phyloP scores from a whole-genome alignment of 2,888 invertebrate species.

The Tetragonisca angustula region DNA sequence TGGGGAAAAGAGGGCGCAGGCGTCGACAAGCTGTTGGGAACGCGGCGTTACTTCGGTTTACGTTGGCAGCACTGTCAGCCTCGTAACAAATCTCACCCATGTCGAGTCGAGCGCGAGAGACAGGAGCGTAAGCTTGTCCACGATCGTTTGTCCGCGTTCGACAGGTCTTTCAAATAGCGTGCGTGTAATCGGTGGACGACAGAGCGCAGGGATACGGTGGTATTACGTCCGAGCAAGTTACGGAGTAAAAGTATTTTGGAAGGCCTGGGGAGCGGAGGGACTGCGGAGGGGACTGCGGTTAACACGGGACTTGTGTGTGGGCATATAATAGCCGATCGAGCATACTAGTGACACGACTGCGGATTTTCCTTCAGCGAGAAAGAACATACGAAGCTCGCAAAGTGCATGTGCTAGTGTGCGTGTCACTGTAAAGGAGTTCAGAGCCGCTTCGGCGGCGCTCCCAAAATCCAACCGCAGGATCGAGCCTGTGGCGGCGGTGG shows the following conservation, averaged over 20 bases:
- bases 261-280: slow-evolving; percentile 4
- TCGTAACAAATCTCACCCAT: slow-evolving; percentile 75
- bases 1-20: background rate
- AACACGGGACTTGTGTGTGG: slow-evolving; percentile 44
- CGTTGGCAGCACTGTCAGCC: slow-evolving; percentile 73
- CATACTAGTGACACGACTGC: slow-evolving; percentile 63
- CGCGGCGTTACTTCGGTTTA: slow-evolving; percentile 19
- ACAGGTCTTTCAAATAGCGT: slow-evolving; percentile 60
- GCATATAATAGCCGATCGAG: slow-evolving; percentile 59
- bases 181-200: slow-evolving; percentile 47
- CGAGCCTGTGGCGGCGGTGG: slow-evolving; percentile 29
- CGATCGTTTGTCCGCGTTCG: slow-evolving; percentile 72
- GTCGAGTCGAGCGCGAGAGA: slow-evolving; percentile 77
- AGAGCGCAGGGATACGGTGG: slow-evolving; percentile 8
- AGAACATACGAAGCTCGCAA: slow-evolving; percentile 51
- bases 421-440: slow-evolving; percentile 43
- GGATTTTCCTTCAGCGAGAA: slow-evolving; percentile 45
- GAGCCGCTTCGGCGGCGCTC: slow-evolving; percentile 55
- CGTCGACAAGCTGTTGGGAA: slow-evolving; percentile 8
- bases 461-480: slow-evolving; percentile 46
- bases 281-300: slow-evolving; percentile 24
- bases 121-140: slow-evolving; percentile 73
- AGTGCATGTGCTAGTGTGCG: slow-evolving; percentile 57
- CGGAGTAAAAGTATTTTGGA: background rate
- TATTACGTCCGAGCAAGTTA: slow-evolving; percentile 12